phyloP scores from a whole-genome alignment of 2,888 invertebrate genomes.

The Matsumyia berberina region DNA sequence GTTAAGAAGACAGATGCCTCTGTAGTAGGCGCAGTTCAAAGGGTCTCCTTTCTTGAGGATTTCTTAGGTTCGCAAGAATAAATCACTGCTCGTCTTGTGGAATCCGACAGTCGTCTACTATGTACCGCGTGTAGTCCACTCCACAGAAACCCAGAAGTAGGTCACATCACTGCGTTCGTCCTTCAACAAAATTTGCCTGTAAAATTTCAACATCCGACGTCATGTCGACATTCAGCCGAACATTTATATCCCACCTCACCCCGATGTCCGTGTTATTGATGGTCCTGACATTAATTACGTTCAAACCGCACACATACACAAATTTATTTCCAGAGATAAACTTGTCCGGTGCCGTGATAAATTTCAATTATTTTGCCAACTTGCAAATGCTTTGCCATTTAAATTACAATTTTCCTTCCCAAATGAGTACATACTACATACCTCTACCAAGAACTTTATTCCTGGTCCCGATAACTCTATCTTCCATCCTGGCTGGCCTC shows the following conservation, averaged over 20 bases:
- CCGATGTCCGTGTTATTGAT: conserved; percentile 15
- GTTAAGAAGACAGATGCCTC: no score
- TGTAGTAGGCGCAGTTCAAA: no score
- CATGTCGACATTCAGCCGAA: not conserved
- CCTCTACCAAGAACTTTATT: conserved; percentile 33
- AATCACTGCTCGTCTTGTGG: no score
- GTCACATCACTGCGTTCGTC: no score
- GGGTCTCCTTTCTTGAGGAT: no score
- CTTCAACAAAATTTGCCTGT: not conserved
- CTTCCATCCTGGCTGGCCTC: not conserved
- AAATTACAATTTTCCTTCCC: conserved; percentile 63
- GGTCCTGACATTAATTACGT: conserved; percentile 26
- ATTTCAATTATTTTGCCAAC: conserved; percentile 63
- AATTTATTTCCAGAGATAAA: conserved; percentile 50
- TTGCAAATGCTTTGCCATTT: conserved; percentile 60
- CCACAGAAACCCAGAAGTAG: no score
- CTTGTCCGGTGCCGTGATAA: conserved; percentile 49
- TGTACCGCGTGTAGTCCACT: no score
- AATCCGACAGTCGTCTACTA: no score
- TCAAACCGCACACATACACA: conserved; percentile 32
- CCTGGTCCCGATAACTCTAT: conserved; percentile 26
- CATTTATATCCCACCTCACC: not conserved
- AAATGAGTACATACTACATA: conserved; percentile 23
- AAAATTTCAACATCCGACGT: not conserved
- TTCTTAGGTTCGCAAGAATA: no score